Percentiles rank a stretch among this genome's conserved stretches.
phyloP scores from a whole-genome alignment of 2,113 vertebrate genomes.

The Aramus guarauna region DNA sequence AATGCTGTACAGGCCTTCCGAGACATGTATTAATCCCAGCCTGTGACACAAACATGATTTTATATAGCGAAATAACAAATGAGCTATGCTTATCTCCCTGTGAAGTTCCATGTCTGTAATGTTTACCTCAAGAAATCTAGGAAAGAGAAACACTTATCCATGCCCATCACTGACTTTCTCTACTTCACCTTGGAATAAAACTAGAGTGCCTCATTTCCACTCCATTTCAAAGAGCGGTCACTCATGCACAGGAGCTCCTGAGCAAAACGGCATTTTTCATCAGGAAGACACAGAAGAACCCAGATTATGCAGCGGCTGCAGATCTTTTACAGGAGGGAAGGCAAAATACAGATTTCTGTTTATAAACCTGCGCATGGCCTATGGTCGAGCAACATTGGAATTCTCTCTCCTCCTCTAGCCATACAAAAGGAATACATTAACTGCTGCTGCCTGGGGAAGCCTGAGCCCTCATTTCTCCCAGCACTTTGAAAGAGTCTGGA shows the following conservation, averaged over 20 bases:
- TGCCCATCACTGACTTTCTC: not conserved
- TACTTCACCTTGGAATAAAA: constrained; percentile 8
- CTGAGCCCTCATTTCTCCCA: not conserved
- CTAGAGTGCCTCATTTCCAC: not conserved
- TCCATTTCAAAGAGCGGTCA: not conserved
- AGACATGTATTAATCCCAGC: constrained; percentile 35
- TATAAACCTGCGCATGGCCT: not conserved
- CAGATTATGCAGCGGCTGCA: not conserved
- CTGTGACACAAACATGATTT: constrained; percentile 23
- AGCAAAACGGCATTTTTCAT: not conserved
- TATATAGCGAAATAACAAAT: not conserved
- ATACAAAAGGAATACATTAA: not conserved
- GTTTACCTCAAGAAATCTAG: not conserved
- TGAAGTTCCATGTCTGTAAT: not conserved
- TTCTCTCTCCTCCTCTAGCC: not conserved
- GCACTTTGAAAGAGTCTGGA: not conserved
- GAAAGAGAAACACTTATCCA: not conserved
- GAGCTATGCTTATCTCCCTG: not conserved
- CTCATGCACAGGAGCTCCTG: fast-evolving
- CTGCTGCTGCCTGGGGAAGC: not conserved
- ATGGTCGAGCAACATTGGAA: not conserved
- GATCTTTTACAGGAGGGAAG: not conserved
- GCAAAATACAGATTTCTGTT: not conserved
- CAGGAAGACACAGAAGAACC: not conserved
- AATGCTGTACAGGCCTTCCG: not conserved